These are phyloP conservation scores for Caenorhabditis briggsae DNA, from an alignment of 1,140 invertebrate genomes.

Conservation along the genomic window DNA sequence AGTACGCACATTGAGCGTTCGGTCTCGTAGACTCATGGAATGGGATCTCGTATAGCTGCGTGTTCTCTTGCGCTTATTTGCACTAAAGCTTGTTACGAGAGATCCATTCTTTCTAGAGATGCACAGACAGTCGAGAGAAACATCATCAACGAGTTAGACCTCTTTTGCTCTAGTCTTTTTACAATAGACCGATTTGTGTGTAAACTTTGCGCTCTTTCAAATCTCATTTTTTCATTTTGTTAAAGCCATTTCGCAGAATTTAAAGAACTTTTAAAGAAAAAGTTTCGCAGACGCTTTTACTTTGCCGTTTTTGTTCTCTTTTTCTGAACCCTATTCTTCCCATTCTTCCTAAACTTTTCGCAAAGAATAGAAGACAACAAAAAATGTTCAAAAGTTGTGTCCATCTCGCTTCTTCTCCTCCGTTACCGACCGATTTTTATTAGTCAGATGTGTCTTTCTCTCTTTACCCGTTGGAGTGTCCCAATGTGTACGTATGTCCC, in stretches of 20 bases:
- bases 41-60: slow-evolving; percentile 9
- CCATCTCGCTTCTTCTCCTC: background rate
- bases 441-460: background rate
- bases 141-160: background rate
- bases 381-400: background rate
- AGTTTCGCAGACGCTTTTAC: too few relatives aligned
- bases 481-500: background rate
- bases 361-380: too few relatives aligned
- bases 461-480: too few relatives aligned
- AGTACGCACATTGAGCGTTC: background rate
- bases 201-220: too few relatives aligned
- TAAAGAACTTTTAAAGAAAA: too few relatives aligned
- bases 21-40: background rate
- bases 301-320: too few relatives aligned
- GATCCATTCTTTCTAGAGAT: background rate
- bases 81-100: background rate
- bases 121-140: background rate
- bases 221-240: too few relatives aligned
- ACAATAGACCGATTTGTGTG: background rate
- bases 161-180: background rate
- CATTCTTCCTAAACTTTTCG: too few relatives aligned
- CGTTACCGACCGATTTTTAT: background rate
- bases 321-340: too few relatives aligned
- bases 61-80: slow-evolving; percentile 29
- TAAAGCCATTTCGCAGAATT: too few relatives aligned